A percentile compares a stretch with the other conserved stretches of the same genome.
Evolutionary conservation across 2,797 vertebrate species (phyloP).

Genomic region (Balearica regulorum): DNA sequence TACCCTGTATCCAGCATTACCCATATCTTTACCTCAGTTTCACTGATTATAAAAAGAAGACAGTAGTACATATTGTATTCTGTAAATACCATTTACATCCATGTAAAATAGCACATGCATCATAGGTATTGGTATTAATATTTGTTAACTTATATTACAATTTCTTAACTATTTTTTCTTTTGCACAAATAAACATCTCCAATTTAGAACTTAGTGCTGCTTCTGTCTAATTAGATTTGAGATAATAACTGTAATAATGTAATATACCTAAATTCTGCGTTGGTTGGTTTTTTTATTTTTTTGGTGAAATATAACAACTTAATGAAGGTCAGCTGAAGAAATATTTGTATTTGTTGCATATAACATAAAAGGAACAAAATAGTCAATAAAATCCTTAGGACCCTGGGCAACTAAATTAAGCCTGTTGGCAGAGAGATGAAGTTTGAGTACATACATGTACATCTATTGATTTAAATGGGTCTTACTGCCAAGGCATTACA

Average conservation of each 20-base stretch:
- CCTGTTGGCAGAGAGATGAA: not conserved
- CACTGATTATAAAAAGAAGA: not conserved
- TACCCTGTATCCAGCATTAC: not conserved
- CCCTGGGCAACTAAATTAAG: not conserved
- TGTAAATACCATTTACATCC: not conserved
- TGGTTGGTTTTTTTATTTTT: not conserved
- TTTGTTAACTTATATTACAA: not conserved
- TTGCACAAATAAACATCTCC: not conserved
- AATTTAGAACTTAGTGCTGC: not conserved
- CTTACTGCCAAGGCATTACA: constrained; percentile 22
- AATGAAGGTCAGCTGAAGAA: not conserved
- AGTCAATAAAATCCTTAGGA: not conserved
- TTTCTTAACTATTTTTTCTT: not conserved
- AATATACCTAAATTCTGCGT: not conserved
- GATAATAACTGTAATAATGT: not conserved
- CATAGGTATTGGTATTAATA: not conserved
- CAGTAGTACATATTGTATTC: not conserved
- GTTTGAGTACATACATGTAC: not conserved
- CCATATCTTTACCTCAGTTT: not conserved
- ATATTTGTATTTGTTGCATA: not conserved
- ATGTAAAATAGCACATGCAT: not conserved
- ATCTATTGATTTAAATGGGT: constrained; percentile 32
- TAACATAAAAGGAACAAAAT: not conserved
- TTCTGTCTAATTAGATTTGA: not conserved
- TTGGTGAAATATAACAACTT: not conserved